These are phyloP conservation scores for Pachydiplax longipennis DNA, from an alignment of 2,888 invertebrate genomes.

Conservation along the genomic window DNA sequence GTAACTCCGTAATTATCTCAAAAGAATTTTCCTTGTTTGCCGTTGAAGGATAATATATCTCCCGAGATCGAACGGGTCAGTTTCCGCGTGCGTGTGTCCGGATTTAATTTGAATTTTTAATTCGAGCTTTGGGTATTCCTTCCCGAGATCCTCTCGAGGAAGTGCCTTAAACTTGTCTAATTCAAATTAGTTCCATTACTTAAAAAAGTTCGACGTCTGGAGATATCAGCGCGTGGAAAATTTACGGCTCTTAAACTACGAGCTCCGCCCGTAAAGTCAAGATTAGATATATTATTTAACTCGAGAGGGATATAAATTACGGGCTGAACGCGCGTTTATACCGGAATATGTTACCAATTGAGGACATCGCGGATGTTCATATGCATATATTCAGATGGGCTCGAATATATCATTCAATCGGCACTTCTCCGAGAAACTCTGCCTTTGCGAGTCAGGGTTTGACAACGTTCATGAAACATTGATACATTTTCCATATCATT, in stretches of 20 bases:
- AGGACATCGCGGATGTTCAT: no score
- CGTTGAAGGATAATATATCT: background rate
- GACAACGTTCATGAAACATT: no score
- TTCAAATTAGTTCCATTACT: background rate
- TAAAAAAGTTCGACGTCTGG: background rate
- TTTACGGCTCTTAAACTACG: background rate
- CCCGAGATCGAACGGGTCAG: background rate
- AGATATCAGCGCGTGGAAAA: background rate
- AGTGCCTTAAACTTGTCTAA: background rate
- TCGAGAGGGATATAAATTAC: no score
- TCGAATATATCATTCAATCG: no score
- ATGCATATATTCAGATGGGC: no score
- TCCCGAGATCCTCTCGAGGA: background rate
- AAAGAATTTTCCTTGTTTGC: background rate
- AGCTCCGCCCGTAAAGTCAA: no score
- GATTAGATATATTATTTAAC: no score
- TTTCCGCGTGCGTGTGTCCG: background rate
- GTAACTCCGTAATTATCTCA: background rate
- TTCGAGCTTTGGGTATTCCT: background rate
- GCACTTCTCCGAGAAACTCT: no score
- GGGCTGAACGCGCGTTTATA: no score
- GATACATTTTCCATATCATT: no score
- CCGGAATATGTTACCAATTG: no score
- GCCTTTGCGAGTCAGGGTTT: no score
- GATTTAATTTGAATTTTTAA: background rate